Base-by-base conservation (phyloP, 2,888 invertebrate species). In the Melinaea marsaeus region DNA sequence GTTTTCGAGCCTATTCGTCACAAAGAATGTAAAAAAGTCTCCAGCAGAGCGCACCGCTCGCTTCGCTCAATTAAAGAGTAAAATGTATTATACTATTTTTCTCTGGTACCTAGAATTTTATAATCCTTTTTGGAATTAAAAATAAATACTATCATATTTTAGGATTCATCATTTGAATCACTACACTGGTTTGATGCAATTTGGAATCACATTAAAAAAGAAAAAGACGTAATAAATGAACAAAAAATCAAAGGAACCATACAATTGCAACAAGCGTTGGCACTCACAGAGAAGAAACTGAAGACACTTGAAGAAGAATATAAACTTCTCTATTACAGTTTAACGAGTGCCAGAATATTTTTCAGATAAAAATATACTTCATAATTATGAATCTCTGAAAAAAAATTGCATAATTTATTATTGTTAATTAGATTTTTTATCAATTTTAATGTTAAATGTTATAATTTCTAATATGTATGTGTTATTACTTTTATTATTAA, bases 111-210 rank as follows among this genome's bases (percentile, higher is more conserved):
- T 22, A 22, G 22, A 22, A 22, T 22, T 22, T 22, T 22, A 22
- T 22, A 22, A 22, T 22, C 22, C 22, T 22, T 22, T 22, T 22
- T 22, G 22, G 22, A 22, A 22, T 22, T 22, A 22, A 22, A 22
- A 22, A 22, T 22, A 22, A 22, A 22, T 22, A 22, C 22, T 22
- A 22, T 6, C 69, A 67, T 71, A 54, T 58, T 85, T 61, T 76
- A 91, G 91, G 94, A 95, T 73, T 86, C 92, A 32, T 95, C 96
- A 75, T 95, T 99, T 80, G 97, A 99, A 87, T 94, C 97, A 0
- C 90, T 99, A 5, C 97, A 98, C 81, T 99, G 99, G 99, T 98
- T 98, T 80, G 94, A 96, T 73, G 95, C 97, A 2, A 95, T 98
- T 9, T 92, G 93, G 79, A 93, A 93, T 58, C 95, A 96, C 77